Evolutionary conservation across 2,113 vertebrate genomes (phyloP), one percentile per base, ranked within the genome.

Genomic region (Fregetta grallaria): DNA sequence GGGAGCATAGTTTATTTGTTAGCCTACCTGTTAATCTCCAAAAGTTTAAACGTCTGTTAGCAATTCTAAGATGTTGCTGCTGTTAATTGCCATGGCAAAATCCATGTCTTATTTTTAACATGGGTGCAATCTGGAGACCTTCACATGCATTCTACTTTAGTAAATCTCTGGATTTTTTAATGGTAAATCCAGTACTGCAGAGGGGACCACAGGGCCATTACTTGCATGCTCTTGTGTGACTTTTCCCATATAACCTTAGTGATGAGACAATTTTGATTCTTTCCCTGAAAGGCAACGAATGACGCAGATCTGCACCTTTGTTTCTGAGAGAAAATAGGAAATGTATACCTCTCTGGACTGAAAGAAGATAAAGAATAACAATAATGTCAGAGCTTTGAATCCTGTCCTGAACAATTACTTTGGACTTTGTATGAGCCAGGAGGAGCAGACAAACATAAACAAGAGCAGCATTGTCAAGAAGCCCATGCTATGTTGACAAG

Each of bases 241-340:
- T 78, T 94, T 47, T 78, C 21, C 83, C 7, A 4, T 71, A 42
- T 47, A 71, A 89, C 61, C 23, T 81, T 78, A 78, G 52, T 78
- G 80, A 85, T 87, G 47, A 95, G 59, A 77, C 29, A 40, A 26
- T 81, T 75, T 81, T 85, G 61, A 81, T 78, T 85, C 65, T 92
- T 89, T 84, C 19, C 80, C 61, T 75, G 84, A 87, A 95, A 95
- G 84, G n/a, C 73, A 89, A 32, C 0, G 1, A 87, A 75, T 85
- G 72, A 96, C 94, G 61, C 59, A 81, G 76, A 71, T 81, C 65
- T 81, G 77, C 89, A 87, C 23, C 84, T 92, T 94, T 91, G 26
- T 89, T 94, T 92, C 61, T 84, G 68, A 83, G 49, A 88, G 49
- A 80, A 92, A 92, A 79, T 32, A 92, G 72, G 71, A 95, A 88